Evolutionary conservation across 2,888 invertebrate genomes (phyloP).

Genomic region (Pherbina coryleti): DNA sequence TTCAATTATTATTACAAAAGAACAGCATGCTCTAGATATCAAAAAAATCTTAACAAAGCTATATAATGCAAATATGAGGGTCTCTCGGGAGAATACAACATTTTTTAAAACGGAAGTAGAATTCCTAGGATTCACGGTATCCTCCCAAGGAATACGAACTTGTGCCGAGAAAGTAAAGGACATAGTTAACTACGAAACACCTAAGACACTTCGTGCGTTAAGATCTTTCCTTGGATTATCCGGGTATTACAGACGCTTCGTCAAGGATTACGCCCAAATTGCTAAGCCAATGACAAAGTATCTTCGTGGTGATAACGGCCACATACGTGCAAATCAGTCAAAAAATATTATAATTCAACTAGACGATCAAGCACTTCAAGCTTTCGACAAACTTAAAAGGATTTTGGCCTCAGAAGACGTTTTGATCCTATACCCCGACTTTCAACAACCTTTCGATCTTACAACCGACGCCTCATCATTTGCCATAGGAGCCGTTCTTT

Average conservation of each 20-base stretch:
- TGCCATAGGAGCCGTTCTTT: constrained; percentile 21
- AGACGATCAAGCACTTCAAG: constrained; percentile 16
- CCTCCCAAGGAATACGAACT: neutral
- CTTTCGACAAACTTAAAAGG: constrained; percentile 23
- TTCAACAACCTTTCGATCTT: constrained; percentile 19
- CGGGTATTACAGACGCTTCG: neutral
- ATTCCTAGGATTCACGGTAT: neutral
- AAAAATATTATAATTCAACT: constrained; percentile 6
- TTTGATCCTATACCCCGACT: constrained; percentile 23
- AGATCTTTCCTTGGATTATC: constrained; percentile 31
- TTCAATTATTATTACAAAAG: neutral
- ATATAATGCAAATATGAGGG: neutral
- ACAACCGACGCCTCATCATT: constrained; percentile 15
- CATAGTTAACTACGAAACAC: neutral
- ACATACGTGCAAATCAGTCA: neutral
- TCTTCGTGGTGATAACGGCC: constrained; percentile 20
- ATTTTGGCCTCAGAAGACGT: constrained; percentile 24
- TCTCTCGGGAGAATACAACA: neutral
- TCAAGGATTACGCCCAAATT: neutral
- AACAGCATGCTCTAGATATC: neutral
- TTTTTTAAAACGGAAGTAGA: neutral
- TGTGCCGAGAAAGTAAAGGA: neutral
- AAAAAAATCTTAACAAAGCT: neutral
- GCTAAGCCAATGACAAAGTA: constrained; percentile 20
- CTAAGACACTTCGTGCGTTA: constrained; percentile 1